Percentiles rank a stretch among this genome's conserved stretches.
Conservation (phyloP, 2,888 invertebrate species). For the Cloeon dipterum region DNA sequence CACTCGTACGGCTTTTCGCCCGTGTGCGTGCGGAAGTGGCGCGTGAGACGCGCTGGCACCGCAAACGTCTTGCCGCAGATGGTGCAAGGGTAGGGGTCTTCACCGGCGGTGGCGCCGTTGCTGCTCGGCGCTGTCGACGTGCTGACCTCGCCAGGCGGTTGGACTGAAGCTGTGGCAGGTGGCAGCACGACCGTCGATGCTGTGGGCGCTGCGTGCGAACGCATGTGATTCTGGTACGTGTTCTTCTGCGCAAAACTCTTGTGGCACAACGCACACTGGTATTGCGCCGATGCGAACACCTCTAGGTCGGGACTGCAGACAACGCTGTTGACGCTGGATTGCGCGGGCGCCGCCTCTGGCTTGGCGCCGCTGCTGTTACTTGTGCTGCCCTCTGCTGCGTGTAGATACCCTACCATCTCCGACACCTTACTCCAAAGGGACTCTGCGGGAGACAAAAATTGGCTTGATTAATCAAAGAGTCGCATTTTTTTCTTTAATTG, state of each 20-base stretch:
- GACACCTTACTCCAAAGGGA: conserved; percentile 21
- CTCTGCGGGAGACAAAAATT: conserved; percentile 19
- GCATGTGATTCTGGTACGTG: conserved; percentile 43
- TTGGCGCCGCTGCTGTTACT: conserved; percentile 1
- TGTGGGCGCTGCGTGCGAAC: conserved; percentile 29
- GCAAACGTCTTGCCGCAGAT: conserved; percentile 80
- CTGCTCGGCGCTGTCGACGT: conserved; percentile 13
- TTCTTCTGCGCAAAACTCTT: conserved; percentile 52
- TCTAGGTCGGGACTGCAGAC: conserved; percentile 35
- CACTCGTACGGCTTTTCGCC: conserved; percentile 80
- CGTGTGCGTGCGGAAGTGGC: conserved; percentile 76
- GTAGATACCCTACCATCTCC: conserved; percentile 28
- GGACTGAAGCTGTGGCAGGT: conserved; percentile 12
- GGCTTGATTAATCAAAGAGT: conserved; percentile 11
- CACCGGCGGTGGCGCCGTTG: conserved; percentile 17
- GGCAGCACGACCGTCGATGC: conserved; percentile 7
- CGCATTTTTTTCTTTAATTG: no score
- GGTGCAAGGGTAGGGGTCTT: conserved; percentile 68
- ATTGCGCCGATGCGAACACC: conserved; percentile 15
- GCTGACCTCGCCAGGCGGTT: conserved; percentile 9
- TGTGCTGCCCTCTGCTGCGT: conserved; percentile 6
- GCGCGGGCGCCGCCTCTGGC: conserved; percentile 3
- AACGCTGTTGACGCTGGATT: conserved; percentile 23
- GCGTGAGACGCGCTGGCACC: conserved; percentile 61
- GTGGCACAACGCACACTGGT: conserved; percentile 45